A percentile compares a stretch with the other conserved stretches of the same genome.
Conservation (phyloP, 2,113 vertebrate species). For the Crotophaga sulcirostris region DNA sequence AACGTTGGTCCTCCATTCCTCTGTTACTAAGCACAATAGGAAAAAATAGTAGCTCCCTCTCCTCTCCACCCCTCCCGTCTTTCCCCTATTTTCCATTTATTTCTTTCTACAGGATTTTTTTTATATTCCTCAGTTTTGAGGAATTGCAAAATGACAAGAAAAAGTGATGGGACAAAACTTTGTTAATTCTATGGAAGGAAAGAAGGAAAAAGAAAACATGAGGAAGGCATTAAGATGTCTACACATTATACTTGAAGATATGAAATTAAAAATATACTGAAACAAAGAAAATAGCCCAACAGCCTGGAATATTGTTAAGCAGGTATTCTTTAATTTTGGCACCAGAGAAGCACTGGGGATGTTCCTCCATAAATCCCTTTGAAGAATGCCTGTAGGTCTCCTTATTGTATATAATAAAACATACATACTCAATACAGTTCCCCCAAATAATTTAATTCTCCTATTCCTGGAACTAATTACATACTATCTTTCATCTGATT, state of each 20-base stretch:
- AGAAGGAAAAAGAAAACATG: neutral
- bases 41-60: neutral
- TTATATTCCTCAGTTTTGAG: neutral
- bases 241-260: neutral
- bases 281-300: too few relatives aligned
- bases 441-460: too few relatives aligned
- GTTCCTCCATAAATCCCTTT: too few relatives aligned
- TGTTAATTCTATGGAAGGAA: neutral
- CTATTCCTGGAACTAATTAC: too few relatives aligned
- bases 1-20: accelerated
- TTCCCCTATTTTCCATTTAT: neutral
- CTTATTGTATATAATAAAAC: too few relatives aligned
- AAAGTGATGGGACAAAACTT: neutral
- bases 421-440: too few relatives aligned
- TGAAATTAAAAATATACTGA: neutral
- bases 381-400: too few relatives aligned
- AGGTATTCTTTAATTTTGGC: too few relatives aligned
- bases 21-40: neutral
- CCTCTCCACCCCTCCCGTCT: accelerated
- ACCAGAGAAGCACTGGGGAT: too few relatives aligned
- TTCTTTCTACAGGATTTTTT: neutral
- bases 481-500: too few relatives aligned
- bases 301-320: too few relatives aligned
- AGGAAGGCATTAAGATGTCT: neutral
- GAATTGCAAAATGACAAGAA: neutral